Base-by-base conservation (phyloP, 2,888 invertebrate genomes). In the Omphaloscelis lunosa region DNA sequence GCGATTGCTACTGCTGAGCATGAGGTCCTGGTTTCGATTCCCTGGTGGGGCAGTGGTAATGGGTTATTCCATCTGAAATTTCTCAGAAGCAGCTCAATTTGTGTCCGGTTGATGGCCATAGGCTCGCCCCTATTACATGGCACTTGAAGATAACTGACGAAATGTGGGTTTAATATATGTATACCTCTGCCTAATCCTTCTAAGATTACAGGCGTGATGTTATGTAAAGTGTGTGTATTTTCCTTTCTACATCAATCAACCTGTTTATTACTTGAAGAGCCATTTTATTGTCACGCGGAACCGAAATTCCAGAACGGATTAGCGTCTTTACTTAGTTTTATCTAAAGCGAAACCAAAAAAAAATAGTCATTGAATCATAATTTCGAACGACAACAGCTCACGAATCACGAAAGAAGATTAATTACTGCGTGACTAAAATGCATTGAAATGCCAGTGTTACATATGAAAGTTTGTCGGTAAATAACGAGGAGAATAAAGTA, bases 351-450 rank as follows among this genome's bases (percentile, higher is more conserved):
- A 68, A 68, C 34, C 17, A 56, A 56, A 68, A 11, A 68, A 11
- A 34, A 68, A 34, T 11, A n/a, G 23, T 9, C 34, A 56, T 17
- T 67, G 20, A 62, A 67, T 62, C 29, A 51, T 27, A 12, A 51
- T 48, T 48, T 41, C 48, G 23, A 75, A 68, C 12, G 66, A 39
- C 15, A n/a, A 27, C 51, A n/a, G 11, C 39, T 73, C 59, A 39
- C 65, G 12, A 51, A 17, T 68, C 62, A 82, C 67, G 75, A 29
- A 34, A 51, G 41, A 82, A 51, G n/a, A 56, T 68, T 68, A 68
- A 34, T 67, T 56, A 7, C 20, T 63, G 83, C 79, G 83, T 80
- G 79, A 80, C 77, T 20, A 58, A 20, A 68, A 63, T 39, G 51
- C 68, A 68, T 68, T 77, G 15, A 63, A 79, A 68, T 63, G 20